Evolutionary conservation across 2,888 invertebrate species (phyloP).

Genomic region (Apoda limacodes): DNA sequence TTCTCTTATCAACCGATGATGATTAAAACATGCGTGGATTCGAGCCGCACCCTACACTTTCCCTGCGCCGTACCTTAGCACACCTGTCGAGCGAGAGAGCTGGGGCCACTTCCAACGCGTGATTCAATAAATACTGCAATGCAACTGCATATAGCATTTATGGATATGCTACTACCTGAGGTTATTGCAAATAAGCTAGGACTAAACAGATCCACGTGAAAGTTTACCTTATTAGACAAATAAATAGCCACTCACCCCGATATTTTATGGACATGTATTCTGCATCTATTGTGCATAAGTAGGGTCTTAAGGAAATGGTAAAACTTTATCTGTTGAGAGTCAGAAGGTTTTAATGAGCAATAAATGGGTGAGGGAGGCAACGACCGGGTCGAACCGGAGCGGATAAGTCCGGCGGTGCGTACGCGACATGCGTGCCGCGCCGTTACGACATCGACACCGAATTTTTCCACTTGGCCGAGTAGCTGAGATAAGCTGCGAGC

Average conservation of each 20-base stretch:
- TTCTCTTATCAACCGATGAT: constrained; percentile 63
- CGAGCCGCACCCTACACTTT: constrained; percentile 61
- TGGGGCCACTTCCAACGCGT: constrained; percentile 37
- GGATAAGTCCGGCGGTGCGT: constrained; percentile 46
- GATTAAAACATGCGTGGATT: constrained; percentile 59
- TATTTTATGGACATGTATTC: background rate
- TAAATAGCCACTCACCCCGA: too few species aligned
- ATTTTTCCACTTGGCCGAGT: constrained; percentile 69
- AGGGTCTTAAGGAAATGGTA: too few species aligned
- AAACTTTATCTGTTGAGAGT: constrained; percentile 11
- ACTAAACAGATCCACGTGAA: constrained; percentile 37
- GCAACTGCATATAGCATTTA: constrained; percentile 38
- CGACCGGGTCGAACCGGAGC: constrained; percentile 49
- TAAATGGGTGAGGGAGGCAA: constrained; percentile 38
- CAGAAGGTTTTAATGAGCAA: too few species aligned
- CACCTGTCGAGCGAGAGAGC: constrained; percentile 44
- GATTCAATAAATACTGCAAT: constrained; percentile 43
- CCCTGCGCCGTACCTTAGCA: constrained; percentile 31
- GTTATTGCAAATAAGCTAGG: constrained; percentile 41
- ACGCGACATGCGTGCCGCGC: constrained; percentile 60
- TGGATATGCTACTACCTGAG: constrained; percentile 40
- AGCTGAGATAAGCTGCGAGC: constrained; percentile 61
- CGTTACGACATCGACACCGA: constrained; percentile 69
- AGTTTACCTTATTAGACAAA: constrained; percentile 29
- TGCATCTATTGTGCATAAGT: too few species aligned